These are phyloP conservation scores for Drosophila jambulina DNA, from an alignment of 1,140 invertebrate genomes.

Conservation along the genomic window DNA sequence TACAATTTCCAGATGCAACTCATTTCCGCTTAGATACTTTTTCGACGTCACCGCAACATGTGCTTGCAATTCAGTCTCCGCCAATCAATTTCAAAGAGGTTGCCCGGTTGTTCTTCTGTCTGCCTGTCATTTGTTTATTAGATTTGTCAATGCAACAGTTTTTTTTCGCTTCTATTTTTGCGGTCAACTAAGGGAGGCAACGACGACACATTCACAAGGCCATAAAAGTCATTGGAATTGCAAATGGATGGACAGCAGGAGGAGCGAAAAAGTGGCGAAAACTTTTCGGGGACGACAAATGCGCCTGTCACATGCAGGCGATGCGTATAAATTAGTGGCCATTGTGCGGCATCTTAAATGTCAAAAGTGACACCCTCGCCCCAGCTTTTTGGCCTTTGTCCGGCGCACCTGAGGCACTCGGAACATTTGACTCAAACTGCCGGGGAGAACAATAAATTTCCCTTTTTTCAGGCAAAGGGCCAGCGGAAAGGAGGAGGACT, in stretches of 20 bases:
- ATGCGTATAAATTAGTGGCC: conserved; percentile 79
- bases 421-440: conserved; percentile 69
- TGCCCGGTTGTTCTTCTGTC: conserved; percentile 42
- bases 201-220: conserved; percentile 12
- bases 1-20: background rate
- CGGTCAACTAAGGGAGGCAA: conserved; percentile 5
- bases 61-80: conserved; percentile 27
- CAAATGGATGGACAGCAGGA: conserved; percentile 60
- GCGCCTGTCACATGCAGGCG: conserved; percentile 76
- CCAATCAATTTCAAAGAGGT: conserved; percentile 47
- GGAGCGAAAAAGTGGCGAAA: conserved; percentile 36
- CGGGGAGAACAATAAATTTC: conserved; percentile 77
- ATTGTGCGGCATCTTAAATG: conserved; percentile 83
- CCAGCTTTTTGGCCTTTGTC: conserved; percentile 43
- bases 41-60: conserved; percentile 8
- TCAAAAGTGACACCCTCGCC: conserved; percentile 76
- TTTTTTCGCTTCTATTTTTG: conserved; percentile 32
- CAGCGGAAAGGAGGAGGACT: conserved; percentile 37
- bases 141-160: conserved; percentile 77
- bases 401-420: conserved; percentile 68
- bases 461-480: conserved; percentile 52
- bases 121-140: conserved; percentile 74
- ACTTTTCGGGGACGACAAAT: conserved; percentile 67
- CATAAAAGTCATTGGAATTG: conserved; percentile 79
- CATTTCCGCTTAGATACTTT: background rate